Evolutionary conservation across 2,888 invertebrate species (phyloP).

Genomic region (Ochlodes sylvanus): DNA sequence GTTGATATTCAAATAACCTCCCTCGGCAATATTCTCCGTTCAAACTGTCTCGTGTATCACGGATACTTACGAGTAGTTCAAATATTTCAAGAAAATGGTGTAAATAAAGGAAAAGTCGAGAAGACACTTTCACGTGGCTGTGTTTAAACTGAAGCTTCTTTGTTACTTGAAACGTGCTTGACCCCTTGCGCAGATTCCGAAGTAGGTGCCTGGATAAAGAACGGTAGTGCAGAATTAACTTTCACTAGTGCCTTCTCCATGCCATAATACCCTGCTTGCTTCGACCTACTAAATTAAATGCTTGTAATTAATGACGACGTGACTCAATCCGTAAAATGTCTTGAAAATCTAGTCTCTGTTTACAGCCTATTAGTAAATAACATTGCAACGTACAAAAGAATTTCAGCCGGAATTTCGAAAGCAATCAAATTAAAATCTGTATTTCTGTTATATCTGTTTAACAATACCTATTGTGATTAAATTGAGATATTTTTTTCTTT

Average conservation of each 20-base stretch:
- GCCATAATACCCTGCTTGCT: slow-evolving; percentile 1
- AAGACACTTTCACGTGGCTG: not conserved
- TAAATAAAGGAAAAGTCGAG: not conserved
- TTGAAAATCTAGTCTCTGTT: too few species aligned
- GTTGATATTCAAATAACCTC: too few species aligned
- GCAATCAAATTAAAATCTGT: not conserved
- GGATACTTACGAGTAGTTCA: not conserved
- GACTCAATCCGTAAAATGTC: too few species aligned
- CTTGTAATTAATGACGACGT: too few species aligned
- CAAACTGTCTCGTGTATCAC: not conserved
- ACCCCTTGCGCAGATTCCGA: slow-evolving; percentile 23
- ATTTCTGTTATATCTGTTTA: not conserved
- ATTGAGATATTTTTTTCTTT: not conserved
- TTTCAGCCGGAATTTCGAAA: too few species aligned
- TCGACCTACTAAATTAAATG: too few species aligned
- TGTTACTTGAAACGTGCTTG: slow-evolving; percentile 18
- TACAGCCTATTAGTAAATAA: too few species aligned
- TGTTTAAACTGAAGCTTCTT: slow-evolving; percentile 6
- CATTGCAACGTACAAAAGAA: too few species aligned
- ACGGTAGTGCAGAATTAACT: slow-evolving; percentile 27
- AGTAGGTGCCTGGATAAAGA: slow-evolving; percentile 26
- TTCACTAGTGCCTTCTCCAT: slow-evolving; percentile 11
- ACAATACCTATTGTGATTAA: not conserved
- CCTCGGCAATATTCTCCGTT: too few species aligned
- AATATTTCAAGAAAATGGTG: slow-evolving; percentile 1